These are phyloP conservation scores for Beroe ovata DNA, from an alignment of 37 sponge, comb jelly and placozoan genomes.

Conservation along the genomic window DNA sequence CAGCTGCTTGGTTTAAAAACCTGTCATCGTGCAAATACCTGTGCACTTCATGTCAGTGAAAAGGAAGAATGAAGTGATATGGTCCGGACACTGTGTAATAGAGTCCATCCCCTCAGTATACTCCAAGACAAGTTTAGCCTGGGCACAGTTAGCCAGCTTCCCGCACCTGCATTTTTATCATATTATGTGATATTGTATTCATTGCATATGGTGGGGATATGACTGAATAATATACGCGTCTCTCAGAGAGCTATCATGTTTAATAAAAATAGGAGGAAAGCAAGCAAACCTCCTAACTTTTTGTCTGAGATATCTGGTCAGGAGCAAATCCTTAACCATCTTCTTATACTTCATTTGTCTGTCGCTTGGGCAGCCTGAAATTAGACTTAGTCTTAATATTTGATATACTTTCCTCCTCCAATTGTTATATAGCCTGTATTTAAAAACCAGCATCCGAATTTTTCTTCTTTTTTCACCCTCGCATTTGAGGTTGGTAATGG, in stretches of 20 bases:
- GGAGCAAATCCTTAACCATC: background rate
- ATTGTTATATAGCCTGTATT: too few relatives aligned
- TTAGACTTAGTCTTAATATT: background rate
- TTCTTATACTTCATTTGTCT: background rate
- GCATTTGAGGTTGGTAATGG: too few relatives aligned
- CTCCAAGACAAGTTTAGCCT: background rate
- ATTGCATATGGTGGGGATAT: too few relatives aligned
- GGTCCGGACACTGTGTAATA: constrained; percentile 10
- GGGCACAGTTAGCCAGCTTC: constrained; percentile 4
- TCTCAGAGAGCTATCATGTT: too few relatives aligned
- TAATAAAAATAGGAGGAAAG: too few relatives aligned
- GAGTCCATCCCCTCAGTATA: background rate
- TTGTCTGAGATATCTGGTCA: background rate
- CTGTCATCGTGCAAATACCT: too few relatives aligned
- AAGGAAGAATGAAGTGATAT: constrained; percentile 12
- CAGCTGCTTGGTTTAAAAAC: too few relatives aligned
- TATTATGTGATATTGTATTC: too few relatives aligned
- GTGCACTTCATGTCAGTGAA: constrained; percentile 16
- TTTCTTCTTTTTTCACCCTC: too few relatives aligned
- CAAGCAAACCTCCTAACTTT: constrained; percentile 27
- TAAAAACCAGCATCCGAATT: too few relatives aligned
- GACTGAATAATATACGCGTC: too few relatives aligned
- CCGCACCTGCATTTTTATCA: background rate
- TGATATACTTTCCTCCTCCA: too few relatives aligned
- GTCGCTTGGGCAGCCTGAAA: constrained; percentile 10